Base-by-base conservation (phyloP, 2,113 vertebrate species). In the Alethe castanea region DNA sequence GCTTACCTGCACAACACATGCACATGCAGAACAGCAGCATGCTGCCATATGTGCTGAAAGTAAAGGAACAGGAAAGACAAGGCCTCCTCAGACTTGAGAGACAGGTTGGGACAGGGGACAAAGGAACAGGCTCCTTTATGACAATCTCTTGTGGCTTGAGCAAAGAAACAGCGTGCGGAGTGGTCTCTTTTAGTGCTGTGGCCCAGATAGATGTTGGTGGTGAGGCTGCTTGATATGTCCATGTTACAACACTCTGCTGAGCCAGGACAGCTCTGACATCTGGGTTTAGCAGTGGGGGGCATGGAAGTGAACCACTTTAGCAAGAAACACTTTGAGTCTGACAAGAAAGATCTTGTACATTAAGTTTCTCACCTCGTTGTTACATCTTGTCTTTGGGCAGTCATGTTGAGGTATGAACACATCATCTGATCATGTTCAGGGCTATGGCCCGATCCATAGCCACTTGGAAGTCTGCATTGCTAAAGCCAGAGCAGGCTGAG, bases 331-430 rank as follows among this genome's bases (percentile, higher is more conserved):
- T 5, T 6, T 0, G 2, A 42, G 57, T 24, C 57, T 48, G 44
- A n/a, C 19, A 54, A 19, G 11, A 33, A 29, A 6, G 28, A 24
- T 19, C 45, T 53, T 23, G 33, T 59, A 35, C 26, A 31, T 50
- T 11, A 76, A 11, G 35, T 52, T 59, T 86, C 22, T 59, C 0
- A 0, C 31, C 44, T 25, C 1, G 0, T 42, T 74, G 42, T 17
- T 0, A 0, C 1, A 0, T 18, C 42, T 57, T 0, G 0, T 52
- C 16, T 69, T 54, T 26, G 54, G 14, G 33, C 40, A 31, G 45
- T 31, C 11, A 2, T 14, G 2, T 1, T 56, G 20, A 73, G 26
- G 72, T 77, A 45, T 28, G 0, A 76, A 59, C 19, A 1, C 3
- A 12, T 45, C 38, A 17, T 23, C 20, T 59, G 11, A n/a, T 38